Evolutionary conservation across 2,797 vertebrate species (phyloP).

Genomic region (Octomys mimax): DNA sequence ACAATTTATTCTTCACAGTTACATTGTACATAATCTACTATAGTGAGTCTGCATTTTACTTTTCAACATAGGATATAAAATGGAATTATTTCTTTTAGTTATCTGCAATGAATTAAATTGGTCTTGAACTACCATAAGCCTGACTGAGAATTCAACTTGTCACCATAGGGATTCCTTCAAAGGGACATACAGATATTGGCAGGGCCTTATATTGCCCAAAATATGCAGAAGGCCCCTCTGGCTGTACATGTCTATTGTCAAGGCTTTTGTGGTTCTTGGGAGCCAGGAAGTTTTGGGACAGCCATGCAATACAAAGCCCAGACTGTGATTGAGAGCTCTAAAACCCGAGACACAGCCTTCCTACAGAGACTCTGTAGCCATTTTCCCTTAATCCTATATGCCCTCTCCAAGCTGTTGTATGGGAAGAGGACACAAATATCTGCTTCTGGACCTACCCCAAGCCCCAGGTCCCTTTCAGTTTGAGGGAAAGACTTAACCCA

Average conservation of each 20-base stretch:
- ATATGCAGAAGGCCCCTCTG: background rate
- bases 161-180: background rate
- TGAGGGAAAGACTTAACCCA: background rate
- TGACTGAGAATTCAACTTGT: conserved; percentile 41
- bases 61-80: conserved; percentile 1
- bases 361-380: background rate
- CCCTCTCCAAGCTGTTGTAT: background rate
- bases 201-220: background rate
- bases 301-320: background rate
- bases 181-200: background rate
- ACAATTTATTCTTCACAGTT: conserved; percentile 21
- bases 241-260: background rate
- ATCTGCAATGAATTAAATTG: conserved; percentile 27
- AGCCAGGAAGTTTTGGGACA: background rate
- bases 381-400: background rate
- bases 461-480: background rate
- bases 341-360: background rate
- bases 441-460: background rate
- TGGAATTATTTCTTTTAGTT: conserved; percentile 34
- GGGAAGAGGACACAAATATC: background rate
- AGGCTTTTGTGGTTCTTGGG: background rate
- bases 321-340: background rate
- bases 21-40: background rate
- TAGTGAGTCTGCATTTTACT: background rate
- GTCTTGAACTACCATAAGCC: background rate